Conservation (phyloP, 1,140 invertebrate species). For the Nixonia krombeini region DNA sequence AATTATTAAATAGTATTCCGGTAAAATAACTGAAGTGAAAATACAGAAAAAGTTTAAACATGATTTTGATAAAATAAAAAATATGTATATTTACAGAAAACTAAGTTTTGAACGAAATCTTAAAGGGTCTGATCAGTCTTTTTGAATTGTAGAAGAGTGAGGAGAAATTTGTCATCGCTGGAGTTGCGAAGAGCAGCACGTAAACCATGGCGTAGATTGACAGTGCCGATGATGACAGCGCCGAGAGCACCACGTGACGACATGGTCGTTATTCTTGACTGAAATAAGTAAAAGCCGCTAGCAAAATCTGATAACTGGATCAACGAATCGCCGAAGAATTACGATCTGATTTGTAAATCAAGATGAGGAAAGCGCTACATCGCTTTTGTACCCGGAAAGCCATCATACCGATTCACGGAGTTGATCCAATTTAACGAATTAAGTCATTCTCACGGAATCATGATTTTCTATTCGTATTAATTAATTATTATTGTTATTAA, state of each 20-base stretch:
- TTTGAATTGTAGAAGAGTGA: conserved; percentile 88
- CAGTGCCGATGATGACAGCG: conserved; percentile 64
- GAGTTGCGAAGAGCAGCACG: conserved; percentile 91
- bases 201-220: conserved; percentile 88
- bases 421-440: conserved; percentile 54
- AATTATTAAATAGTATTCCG: no score
- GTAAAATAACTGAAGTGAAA: no score
- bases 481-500: conserved; percentile 71
- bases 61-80: no score
- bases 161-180: conserved; percentile 83
- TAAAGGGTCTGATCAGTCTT: no score
- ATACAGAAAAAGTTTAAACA: no score
- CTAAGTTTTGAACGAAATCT: no score
- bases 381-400: conserved; percentile 14
- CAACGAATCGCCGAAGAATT: conserved; percentile 22
- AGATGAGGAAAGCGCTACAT: conserved; percentile 16
- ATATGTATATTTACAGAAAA: no score
- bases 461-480: conserved; percentile 71
- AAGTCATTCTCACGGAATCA: conserved; percentile 65
- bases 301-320: conserved; percentile 23
- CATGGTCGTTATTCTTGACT: conserved; percentile 81
- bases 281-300: conserved; percentile 62
- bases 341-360: conserved; percentile 43
- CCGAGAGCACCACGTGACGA: conserved; percentile 65
- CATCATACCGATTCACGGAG: conserved; percentile 31